Conservation (phyloP, 2,113 vertebrate genomes). For the Etia nguti region DNA sequence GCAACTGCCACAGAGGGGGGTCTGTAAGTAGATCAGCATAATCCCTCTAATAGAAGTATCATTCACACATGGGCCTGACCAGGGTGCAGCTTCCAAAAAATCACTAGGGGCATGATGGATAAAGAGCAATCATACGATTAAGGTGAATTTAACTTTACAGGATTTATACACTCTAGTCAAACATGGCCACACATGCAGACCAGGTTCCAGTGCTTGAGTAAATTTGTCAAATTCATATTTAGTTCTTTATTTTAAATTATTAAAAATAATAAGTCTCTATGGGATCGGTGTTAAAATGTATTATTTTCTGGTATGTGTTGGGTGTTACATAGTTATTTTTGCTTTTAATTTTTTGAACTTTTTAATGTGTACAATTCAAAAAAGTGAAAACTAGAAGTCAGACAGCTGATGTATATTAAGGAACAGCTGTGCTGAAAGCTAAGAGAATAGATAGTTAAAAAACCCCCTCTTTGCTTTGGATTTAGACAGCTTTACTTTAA, state of each 20-base stretch:
- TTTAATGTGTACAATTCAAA: not conserved
- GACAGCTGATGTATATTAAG: not conserved
- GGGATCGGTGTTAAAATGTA: not conserved
- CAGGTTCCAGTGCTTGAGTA: not conserved
- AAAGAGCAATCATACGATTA: not conserved
- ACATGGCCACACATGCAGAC: not conserved
- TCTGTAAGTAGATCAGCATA: constrained; percentile 73
- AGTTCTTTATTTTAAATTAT: not conserved
- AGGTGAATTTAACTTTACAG: not conserved
- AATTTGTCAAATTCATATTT: not conserved
- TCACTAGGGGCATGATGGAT: constrained; percentile 8
- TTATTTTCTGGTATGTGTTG: not conserved
- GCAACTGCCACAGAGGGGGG: constrained; percentile 70
- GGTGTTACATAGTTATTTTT: not conserved
- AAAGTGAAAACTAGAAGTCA: not conserved
- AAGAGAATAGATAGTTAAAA: not conserved
- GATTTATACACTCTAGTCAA: not conserved
- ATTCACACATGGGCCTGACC: constrained; percentile 59
- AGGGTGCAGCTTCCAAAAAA: constrained; percentile 37
- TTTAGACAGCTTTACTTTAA: not conserved
- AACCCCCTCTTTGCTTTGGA: not conserved
- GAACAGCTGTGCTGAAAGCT: constrained; percentile 11
- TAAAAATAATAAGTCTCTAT: not conserved
- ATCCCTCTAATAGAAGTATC: constrained; percentile 75
- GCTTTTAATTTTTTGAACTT: not conserved